Conservation (phyloP, 2,888 invertebrate species). For the Marasmarcha lunaedactyla region DNA sequence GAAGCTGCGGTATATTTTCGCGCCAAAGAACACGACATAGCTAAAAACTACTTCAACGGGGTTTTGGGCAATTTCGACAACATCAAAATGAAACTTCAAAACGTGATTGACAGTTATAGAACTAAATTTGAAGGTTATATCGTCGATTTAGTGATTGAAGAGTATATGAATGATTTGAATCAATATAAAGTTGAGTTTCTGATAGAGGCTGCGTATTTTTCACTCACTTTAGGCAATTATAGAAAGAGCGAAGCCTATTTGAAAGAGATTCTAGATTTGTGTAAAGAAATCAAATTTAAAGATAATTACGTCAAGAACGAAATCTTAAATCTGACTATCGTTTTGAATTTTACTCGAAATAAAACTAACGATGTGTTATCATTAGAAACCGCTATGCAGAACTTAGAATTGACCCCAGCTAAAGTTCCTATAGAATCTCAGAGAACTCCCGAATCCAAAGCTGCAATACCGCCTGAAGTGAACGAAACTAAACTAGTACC, state of each 20-base stretch:
- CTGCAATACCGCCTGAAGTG: constrained; percentile 18
- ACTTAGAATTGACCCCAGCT: constrained; percentile 25
- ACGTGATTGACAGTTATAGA: constrained; percentile 13
- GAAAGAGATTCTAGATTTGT: constrained; percentile 28
- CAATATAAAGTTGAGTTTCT: constrained; percentile 27
- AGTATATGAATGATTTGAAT: constrained; percentile 21
- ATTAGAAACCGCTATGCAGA: constrained; percentile 31
- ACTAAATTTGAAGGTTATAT: constrained; percentile 24
- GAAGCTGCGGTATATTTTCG: constrained; percentile 41
- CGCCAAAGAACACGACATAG: constrained; percentile 34
- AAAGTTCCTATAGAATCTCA: constrained; percentile 16
- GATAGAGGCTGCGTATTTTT: constrained; percentile 37
- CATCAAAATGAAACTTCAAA: constrained; percentile 23
- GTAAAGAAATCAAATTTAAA: neutral
- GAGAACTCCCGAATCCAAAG: constrained; percentile 33
- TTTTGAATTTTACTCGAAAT: constrained; percentile 6
- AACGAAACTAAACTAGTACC: constrained; percentile 23
- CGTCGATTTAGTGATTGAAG: constrained; percentile 20
- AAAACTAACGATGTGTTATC: constrained; percentile 15
- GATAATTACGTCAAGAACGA: constrained; percentile 32
- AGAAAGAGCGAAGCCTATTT: constrained; percentile 31
- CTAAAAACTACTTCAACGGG: constrained; percentile 41
- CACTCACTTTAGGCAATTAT: constrained; percentile 26
- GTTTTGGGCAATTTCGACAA: constrained; percentile 22
- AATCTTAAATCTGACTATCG: constrained; percentile 31